Evolutionary conservation across 2,113 vertebrate genomes (phyloP).

Genomic region (Poeciliopsis prolifica): DNA sequence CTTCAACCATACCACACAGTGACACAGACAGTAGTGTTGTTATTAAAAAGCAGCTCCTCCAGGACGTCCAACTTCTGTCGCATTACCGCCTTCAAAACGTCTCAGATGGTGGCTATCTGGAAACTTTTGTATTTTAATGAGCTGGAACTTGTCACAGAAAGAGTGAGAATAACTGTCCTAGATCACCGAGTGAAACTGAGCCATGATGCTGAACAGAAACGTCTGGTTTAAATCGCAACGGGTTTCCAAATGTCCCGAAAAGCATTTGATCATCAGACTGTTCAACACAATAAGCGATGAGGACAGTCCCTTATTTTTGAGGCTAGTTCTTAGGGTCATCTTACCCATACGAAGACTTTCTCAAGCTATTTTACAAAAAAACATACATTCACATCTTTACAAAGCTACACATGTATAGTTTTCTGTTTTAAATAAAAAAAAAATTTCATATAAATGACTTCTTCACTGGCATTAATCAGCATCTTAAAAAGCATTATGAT

Average conservation of each 20-base stretch:
- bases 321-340: no score
- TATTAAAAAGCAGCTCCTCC: background rate
- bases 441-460: no score
- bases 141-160: background rate
- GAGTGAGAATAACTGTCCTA: background rate
- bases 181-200: background rate
- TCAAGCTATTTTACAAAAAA: no score
- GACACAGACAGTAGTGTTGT: background rate
- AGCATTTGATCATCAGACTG: no score
- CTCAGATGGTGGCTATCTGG: background rate
- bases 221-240: background rate
- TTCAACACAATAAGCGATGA: no score
- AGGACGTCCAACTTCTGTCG: background rate
- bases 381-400: no score
- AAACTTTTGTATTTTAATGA: background rate
- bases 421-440: no score
- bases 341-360: no score
- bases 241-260: no score
- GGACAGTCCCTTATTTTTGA: no score
- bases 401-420: no score
- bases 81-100: background rate
- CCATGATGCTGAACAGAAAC: background rate
- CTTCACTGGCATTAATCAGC: no score
- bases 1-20: background rate
- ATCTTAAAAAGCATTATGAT: background rate